Base-by-base conservation (phyloP, 1,140 invertebrate species). In the Sarcophaga peregrina region DNA sequence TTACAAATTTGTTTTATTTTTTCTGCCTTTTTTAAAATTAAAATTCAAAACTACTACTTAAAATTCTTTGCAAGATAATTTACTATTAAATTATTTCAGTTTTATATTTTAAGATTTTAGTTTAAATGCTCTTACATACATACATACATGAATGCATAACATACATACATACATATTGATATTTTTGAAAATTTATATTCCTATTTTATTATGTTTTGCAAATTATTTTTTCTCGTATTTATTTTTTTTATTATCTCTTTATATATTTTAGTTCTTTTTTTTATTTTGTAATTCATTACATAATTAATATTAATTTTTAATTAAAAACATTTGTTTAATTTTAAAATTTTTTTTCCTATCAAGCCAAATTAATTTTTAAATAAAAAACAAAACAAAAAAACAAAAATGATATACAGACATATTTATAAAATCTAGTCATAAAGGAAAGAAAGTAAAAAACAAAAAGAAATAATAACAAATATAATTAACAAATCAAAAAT, bases 381-480 rank as follows among this genome's bases (percentile, higher is more conserved):
- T 78, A 78, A 50, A 78, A 47, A n/a, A n/a, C n/a, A n/a, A n/a
- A n/a, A 75, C n/a, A 75, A 78, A 78, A 17, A n/a, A n/a, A n/a
- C n/a, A n/a, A n/a, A n/a, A n/a, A n/a, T n/a, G n/a, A n/a, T n/a
- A n/a, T n/a, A n/a, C n/a, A n/a, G n/a, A n/a, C n/a, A 82, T 62
- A 82, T 73, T 82, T 82, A 82, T 73, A 82, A 62, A 68, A 78
- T 78, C 75, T 78, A 78, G 75, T 78, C 75, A 78, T 78, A 78
- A 73, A n/a, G n/a, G n/a, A 50, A 81, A 54, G 13, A 81, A 81
- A 81, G 13, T 52, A 82, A 82, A 15, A 68, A 82, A 72, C 7
- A 82, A 6, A 82, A 52, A 47, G 72, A n/a, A 82, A 37, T 20
- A 47, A 37, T 73, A 50, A 72, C 20, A 73, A 15, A 72, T 52